Conservation (phyloP, 2,113 vertebrate species). For the Siphamia tubifer region DNA sequence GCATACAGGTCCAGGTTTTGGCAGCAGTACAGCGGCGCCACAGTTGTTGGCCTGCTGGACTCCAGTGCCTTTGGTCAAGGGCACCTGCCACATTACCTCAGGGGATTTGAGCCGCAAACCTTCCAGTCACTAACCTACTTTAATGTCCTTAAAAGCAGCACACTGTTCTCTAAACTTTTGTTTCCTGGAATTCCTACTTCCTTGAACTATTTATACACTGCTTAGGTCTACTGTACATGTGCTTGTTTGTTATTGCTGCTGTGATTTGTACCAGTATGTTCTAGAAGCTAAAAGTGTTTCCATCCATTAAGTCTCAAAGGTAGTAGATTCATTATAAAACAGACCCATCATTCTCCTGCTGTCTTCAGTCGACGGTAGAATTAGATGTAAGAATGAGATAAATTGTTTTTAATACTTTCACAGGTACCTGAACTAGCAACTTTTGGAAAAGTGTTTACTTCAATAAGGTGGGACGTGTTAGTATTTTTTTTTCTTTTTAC, state of each 20-base stretch:
- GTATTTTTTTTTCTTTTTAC: no score
- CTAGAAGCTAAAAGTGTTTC: no score
- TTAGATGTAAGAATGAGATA: no score
- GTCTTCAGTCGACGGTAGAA: no score
- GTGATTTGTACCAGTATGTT: constrained; percentile 10
- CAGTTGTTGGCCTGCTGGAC: constrained; percentile 10
- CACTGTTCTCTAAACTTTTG: background rate
- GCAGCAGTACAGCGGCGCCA: constrained; percentile 2
- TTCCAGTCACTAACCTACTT: constrained; percentile 18
- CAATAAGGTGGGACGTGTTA: no score
- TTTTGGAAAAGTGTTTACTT: no score
- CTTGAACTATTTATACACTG: background rate
- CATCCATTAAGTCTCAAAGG: no score
- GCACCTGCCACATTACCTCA: constrained; percentile 19
- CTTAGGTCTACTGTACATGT: background rate
- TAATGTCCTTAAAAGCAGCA: background rate
- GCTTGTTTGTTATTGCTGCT: background rate
- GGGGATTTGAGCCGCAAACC: constrained; percentile 13
- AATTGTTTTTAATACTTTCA: no score
- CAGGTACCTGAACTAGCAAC: no score
- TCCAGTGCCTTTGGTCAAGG: constrained; percentile 23
- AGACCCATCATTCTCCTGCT: no score
- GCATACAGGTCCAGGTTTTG: background rate
- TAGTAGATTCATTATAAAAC: no score
- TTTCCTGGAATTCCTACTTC: background rate